phyloP scores from a whole-genome alignment of 2,888 invertebrate genomes.

The Eupithecia insigniata region DNA sequence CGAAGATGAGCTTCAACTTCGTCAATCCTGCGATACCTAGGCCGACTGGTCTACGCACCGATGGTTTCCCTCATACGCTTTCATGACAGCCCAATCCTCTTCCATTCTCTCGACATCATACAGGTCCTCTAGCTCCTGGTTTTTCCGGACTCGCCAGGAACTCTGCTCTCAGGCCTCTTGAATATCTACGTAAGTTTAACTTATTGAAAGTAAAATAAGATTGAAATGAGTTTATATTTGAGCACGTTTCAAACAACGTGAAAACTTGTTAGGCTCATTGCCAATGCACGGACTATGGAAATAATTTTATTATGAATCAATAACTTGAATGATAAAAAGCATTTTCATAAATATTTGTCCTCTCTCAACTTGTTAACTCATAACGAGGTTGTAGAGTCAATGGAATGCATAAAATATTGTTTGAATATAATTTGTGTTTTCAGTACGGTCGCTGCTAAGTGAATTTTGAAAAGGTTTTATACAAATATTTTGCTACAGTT shows the following conservation, averaged over 20 bases:
- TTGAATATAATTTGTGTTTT: conserved; percentile 32
- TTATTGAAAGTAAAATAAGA: conserved; percentile 70
- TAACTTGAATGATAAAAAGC: conserved; percentile 56
- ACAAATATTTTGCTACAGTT: background rate
- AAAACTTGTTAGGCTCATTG: conserved; percentile 34
- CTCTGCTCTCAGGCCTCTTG: too few relatives aligned
- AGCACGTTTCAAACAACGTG: conserved; percentile 71
- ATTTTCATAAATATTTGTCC: conserved; percentile 65
- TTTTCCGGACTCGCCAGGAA: too few relatives aligned
- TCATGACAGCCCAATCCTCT: too few relatives aligned
- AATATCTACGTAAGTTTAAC: conserved; percentile 27
- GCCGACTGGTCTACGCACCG: too few relatives aligned
- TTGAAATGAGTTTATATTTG: conserved; percentile 59
- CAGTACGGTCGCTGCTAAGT: conserved; percentile 1
- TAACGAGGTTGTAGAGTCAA: conserved; percentile 53
- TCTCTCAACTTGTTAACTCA: conserved; percentile 50
- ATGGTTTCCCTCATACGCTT: too few relatives aligned
- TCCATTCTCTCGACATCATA: too few relatives aligned
- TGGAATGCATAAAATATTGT: conserved; percentile 48
- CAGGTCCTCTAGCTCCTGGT: too few relatives aligned
- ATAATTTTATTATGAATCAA: conserved; percentile 76
- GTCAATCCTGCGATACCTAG: too few relatives aligned
- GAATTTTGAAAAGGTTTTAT: background rate
- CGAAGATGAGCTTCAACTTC: too few relatives aligned
- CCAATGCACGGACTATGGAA: conserved; percentile 48